Evolutionary conservation across 2,797 vertebrate genomes (phyloP).

Genomic region (Chaetophractus vellerosus): DNA sequence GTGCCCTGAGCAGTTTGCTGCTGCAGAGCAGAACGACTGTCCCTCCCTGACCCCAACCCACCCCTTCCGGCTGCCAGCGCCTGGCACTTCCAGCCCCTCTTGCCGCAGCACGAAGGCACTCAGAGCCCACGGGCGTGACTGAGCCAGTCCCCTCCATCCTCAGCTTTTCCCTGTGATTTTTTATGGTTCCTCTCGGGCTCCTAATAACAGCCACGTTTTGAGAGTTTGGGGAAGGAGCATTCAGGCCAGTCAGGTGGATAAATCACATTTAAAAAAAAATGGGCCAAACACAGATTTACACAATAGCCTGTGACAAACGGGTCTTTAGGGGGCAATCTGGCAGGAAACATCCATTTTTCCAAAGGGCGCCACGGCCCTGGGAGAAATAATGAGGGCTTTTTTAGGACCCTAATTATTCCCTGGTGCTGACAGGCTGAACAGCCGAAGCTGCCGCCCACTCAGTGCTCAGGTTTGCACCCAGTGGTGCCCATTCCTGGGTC

Average conservation of each 20-base stretch:
- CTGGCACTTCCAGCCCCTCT: not conserved
- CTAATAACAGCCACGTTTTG: conserved; percentile 77
- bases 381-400: conserved; percentile 69
- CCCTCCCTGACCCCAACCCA: not conserved
- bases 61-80: too few relatives aligned
- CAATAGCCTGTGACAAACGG: conserved; percentile 86
- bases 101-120: too few relatives aligned
- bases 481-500: not conserved
- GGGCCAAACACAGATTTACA: conserved; percentile 85
- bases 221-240: conserved; percentile 84
- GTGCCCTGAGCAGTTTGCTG: rapidly evolving
- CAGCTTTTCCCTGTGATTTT: conserved; percentile 74
- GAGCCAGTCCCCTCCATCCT: conserved; percentile 68
- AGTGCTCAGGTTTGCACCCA: rapidly evolving
- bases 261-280: conserved; percentile 77
- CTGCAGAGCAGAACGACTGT: rapidly evolving
- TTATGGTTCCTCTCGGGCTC: conserved; percentile 70
- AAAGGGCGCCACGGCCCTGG: conserved; percentile 62
- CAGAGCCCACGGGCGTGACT: conserved; percentile 49
- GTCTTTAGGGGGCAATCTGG: conserved; percentile 84
- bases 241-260: conserved; percentile 87
- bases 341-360: conserved; percentile 86
- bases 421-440: not conserved
- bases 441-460: rapidly evolving
- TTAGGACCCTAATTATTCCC: conserved; percentile 21